Evolutionary conservation across 2,113 vertebrate genomes (phyloP), one percentile per base, ranked within the genome.

Genomic region (Atractosteus spatula): DNA sequence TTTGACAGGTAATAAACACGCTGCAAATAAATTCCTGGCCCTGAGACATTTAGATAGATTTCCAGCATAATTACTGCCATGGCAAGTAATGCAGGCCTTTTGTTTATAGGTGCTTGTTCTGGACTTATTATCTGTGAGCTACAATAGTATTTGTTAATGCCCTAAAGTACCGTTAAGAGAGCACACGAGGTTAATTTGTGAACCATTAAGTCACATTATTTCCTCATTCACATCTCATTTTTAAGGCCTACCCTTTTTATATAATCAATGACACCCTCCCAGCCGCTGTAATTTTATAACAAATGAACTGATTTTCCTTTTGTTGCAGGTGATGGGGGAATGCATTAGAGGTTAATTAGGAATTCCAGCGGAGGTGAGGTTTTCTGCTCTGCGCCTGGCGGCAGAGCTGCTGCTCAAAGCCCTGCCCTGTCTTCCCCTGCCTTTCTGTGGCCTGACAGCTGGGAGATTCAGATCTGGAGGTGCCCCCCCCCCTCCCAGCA

Each of bases 181-280:
- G 84, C 75, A 84, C 74, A 55, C 75, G 69, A 80, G 85, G 82
- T 84, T 88, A 83, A 90, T 89, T 88, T 86, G 80, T 83, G 77
- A 81, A 79, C 67, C 84, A 83, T 88, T 84, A 84, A 86, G 74
- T 85, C 83, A 77, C 78, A 85, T 88, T 85, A 89, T 89, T 87
- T 82, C 76, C 83, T 82, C 79, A 82, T 82, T 84, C 80, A 77
- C 69, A 45, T 67, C 75, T 80, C 72, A 75, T 80, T 78, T 77
- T 66, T 79, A 57, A 63, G 78, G 70, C 74, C 84, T 64, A 64
- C 75, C 73, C 79, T 74, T 74, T 80, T 80, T 70, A 61, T 75
- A 75, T 84, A 85, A 88, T 85, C 83, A 81, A 79, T 77, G 75
- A 83, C 84, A 87, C 81, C 82, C 83, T 70, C 81, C 79, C 77